A percentile compares a stretch with the other conserved stretches of the same genome.
These are phyloP conservation scores for Idaea dimidiata DNA, from an alignment of 2,888 invertebrate genomes.

Conservation along the genomic window DNA sequence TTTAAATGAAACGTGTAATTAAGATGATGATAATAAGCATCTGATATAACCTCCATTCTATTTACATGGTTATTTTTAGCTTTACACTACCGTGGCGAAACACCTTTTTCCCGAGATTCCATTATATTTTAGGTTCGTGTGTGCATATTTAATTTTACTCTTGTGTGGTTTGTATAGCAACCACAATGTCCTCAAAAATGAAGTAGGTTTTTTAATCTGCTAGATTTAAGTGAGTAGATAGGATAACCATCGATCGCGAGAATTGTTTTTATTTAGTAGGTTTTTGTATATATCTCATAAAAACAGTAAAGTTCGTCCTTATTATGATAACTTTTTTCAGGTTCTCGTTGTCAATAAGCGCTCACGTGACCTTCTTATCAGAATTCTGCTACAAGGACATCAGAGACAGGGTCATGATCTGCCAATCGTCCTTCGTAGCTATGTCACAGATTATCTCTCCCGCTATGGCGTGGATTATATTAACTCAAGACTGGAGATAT, in stretches of 20 bases:
- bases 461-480: constrained; percentile 51
- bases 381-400: constrained; percentile 56
- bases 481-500: constrained; percentile 50
- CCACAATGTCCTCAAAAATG: no score
- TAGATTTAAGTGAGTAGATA: no score
- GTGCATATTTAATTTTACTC: not conserved
- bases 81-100: not conserved
- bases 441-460: constrained; percentile 47
- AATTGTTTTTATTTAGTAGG: no score
- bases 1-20: no score
- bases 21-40: no score
- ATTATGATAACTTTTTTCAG: constrained; percentile 39
- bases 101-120: constrained; percentile 1
- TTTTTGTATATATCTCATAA: not conserved
- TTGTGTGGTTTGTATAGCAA: not conserved
- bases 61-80: not conserved
- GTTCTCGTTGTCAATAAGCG: constrained; percentile 50
- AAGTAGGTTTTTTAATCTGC: no score
- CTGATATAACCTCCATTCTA: not conserved
- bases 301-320: not conserved
- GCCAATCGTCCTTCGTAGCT: constrained; percentile 49
- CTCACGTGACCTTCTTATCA: constrained; percentile 45
- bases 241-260: no score
- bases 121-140: not conserved
- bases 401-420: constrained; percentile 53